phyloP scores from a whole-genome alignment of 2,113 vertebrate genomes.

The Rhea americana region DNA sequence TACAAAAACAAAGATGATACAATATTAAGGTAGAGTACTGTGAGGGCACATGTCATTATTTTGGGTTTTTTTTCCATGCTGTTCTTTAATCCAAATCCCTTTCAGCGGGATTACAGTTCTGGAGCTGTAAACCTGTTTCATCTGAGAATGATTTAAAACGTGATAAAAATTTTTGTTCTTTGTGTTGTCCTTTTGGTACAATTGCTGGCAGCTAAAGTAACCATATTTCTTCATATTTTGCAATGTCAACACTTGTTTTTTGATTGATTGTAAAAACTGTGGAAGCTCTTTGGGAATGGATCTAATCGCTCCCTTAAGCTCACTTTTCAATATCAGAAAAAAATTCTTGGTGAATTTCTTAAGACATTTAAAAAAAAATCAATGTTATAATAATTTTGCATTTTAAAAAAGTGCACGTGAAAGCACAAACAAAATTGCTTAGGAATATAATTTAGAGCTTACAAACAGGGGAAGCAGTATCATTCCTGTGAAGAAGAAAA shows the following conservation, averaged over 20 bases:
- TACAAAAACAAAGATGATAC: not conserved
- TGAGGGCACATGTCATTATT: rapidly evolving
- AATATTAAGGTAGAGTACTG: not conserved
- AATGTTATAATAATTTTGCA: not conserved
- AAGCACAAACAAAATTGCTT: not conserved
- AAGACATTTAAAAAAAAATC: not conserved
- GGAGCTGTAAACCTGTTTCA: not conserved
- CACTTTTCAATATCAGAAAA: not conserved
- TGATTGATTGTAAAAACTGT: slow-evolving; percentile 55
- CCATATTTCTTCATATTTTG: slow-evolving; percentile 58
- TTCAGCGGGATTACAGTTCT: not conserved
- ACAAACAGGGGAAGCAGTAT: not conserved
- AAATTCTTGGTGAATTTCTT: slow-evolving; percentile 2
- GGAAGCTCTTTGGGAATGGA: slow-evolving; percentile 13
- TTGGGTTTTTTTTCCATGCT: not conserved
- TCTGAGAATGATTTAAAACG: not conserved
- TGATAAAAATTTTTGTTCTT: not conserved
- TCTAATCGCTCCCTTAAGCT: slow-evolving; percentile 40
- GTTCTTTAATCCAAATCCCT: not conserved
- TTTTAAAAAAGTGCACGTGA: not conserved
- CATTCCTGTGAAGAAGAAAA: slow-evolving; percentile 6
- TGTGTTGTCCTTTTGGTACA: slow-evolving; percentile 50
- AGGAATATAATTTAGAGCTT: not conserved
- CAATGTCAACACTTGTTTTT: slow-evolving; percentile 4
- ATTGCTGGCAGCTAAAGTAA: slow-evolving; percentile 46